Evolutionary conservation across 2,113 vertebrate genomes (phyloP), one percentile per base, ranked within the genome.

Genomic region (Xiphophorus couchianus): DNA sequence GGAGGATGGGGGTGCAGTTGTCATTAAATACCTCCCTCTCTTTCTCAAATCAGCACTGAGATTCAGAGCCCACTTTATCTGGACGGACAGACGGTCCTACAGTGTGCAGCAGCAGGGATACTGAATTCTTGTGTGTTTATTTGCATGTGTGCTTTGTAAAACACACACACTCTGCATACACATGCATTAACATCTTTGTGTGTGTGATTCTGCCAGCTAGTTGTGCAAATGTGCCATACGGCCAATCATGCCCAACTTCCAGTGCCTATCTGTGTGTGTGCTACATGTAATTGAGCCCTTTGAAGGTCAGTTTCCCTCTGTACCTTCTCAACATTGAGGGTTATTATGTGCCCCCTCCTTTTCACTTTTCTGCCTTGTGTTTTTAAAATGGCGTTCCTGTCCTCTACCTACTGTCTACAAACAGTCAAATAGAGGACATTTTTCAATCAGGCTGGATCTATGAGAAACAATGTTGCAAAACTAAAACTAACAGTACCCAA

Each of bases 61-160:
- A 93, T 90, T 85, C 87, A 86, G 91, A 82, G 78, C 84, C 79
- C 85, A 84, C 85, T 92, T 90, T 94, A 93, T 91, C 83, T 83
- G 89, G 88, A 90, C 33, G 62, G 85, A 89, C 82, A 92, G 88
- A 90, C 87, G 80, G 89, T 82, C 72, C 77, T 60, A 81, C 58
- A 44, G 87, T 64, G 80, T 80, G 74, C 58, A 88, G 78, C 88
- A 88, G 86, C 83, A 69, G 86, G 88, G 82, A 85, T 62, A 31
- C 79, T 13, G 48, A 27, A 64, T 30, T 19, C 60, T 71, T 70
- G 77, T 76, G 66, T 61, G 73, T 66, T 22, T 58, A 11, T 64
- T 65, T 62, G 58, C 37, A 70, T 67, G 72, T 81, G 39, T 76
- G 70, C 62, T 54, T 70, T 64, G 13, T 69, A 73, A 77, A 70